Percentiles rank a stretch among this genome's conserved stretches.
phyloP scores from a whole-genome alignment of 2,888 invertebrate genomes.

The Lissonota sp. region DNA sequence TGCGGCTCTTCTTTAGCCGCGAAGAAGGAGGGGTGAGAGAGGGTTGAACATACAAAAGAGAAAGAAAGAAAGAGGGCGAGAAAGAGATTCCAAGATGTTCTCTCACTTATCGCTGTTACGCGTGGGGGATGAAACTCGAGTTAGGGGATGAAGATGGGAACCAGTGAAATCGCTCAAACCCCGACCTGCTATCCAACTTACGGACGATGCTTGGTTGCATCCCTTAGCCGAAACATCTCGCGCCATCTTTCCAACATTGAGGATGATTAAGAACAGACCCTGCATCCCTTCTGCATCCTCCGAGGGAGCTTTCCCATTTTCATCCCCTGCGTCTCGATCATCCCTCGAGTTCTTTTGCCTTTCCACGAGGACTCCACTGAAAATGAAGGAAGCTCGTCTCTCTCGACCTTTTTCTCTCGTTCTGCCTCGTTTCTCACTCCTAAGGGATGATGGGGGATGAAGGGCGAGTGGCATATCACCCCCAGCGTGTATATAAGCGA shows the following conservation, averaged over 20 bases:
- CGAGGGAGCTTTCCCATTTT: conserved; percentile 31
- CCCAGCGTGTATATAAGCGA: conserved; percentile 6
- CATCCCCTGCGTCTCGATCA: conserved; percentile 26
- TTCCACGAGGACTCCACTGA: conserved; percentile 8
- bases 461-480: conserved; percentile 22
- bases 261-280: neutral
- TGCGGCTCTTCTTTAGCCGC: conserved; percentile 7
- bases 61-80: neutral
- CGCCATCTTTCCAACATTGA: neutral
- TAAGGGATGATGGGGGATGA: conserved; percentile 14
- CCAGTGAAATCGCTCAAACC: conserved; percentile 26
- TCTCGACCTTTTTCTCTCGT: conserved; percentile 2
- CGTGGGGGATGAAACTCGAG: conserved; percentile 1
- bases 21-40: conserved; percentile 44
- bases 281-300: conserved; percentile 37
- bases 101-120: neutral
- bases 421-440: conserved; percentile 1
- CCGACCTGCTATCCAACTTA: conserved; percentile 38
- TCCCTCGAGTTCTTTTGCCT: conserved; percentile 39
- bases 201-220: conserved; percentile 17
- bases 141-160: neutral
- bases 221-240: neutral
- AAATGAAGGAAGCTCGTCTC: conserved; percentile 36
- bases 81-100: conserved; percentile 16
- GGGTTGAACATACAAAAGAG: conserved; percentile 59